Base-by-base conservation (phyloP, 2,113 vertebrate genomes). In the Vulpes ferrilata region DNA sequence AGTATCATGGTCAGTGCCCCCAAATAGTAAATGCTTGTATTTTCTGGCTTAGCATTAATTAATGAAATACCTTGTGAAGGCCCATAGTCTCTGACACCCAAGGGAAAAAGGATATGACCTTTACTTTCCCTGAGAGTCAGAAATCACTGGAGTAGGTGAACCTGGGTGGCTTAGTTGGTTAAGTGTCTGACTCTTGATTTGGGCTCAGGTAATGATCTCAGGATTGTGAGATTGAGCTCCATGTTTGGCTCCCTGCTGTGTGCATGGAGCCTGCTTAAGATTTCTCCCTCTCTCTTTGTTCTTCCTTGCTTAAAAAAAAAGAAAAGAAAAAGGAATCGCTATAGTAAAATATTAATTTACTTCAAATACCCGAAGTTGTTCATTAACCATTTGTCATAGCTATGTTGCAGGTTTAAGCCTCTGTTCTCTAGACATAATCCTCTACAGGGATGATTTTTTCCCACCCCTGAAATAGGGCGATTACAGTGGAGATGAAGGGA, bases 301-400 rank as follows among this genome's bases (percentile, higher is more conserved):
- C 64, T 30, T 2, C 30, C 1, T 6, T 7, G 13, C 64, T 13
- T 32, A 43, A 43, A 43, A 43, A 43, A 43, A 43, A 65, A 65
- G 32, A 65, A 65, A 27, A 30, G 13, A 32, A 67, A 67, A 67
- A 57, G 43, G 69, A 87, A 64, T 62, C 67, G n/a, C 19, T 79
- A 59, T 67, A 90, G 20, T 71, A 64, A 83, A 90, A 90, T 16
- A n/a, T 90, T 82, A 35, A 93, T 82, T 87, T 87, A 90, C 48
- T 82, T 15, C 53, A 87, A 59, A 83, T 79, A 71, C 12, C 73
- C 11, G n/a, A 76, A 74, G 32, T 83, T 78, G 23, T 25, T 93
- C 43, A 23, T 82, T 74, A 82, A 25, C 30, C 32, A 2, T 60
- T 7, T 32, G 30, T 16, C 9, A 64, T 12, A 17, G 48, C 20